Base-by-base conservation (phyloP, 1,140 invertebrate species). In the Scaptomyza graminum region DNA sequence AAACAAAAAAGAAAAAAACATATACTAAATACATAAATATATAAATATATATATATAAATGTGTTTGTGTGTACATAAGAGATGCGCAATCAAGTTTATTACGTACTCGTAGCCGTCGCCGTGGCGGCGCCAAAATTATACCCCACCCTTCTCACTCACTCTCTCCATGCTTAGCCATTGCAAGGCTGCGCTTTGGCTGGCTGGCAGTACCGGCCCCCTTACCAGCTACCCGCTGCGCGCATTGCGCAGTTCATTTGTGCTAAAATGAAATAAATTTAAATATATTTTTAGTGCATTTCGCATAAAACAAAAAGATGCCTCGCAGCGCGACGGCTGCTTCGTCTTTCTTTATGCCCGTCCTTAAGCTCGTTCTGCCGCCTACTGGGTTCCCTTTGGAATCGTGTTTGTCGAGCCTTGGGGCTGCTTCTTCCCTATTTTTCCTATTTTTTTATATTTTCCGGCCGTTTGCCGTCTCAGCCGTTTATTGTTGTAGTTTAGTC, bases 251-350 rank as follows among this genome's bases (percentile, higher is more conserved):
- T 88, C 83, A 88, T 88, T 88, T 88, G 83, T 74, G 78, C 59
- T 65, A 82, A 75, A 85, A 88, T 83, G 79, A 88, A 88, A 88
- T 88, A 88, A 88, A 88, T 88, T 88, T 88, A 88, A 88, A 88
- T 88, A 88, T 88, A 83, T 88, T 87, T 88, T 88, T 88, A 88
- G 83, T 88, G 84, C 83, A 88, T 88, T 88, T 88, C 76, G 72
- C 83, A 88, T 88, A 88, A 87, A 88, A 88, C 83, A 88, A 88
- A 88, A 79, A 83, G 79, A 87, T 87, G 82, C 81, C 81, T 84
- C 57, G 77, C 82, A 78, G 79, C 8, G 31, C 28, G 16, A 22
- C 49, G 59, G 77, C 72, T 52, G 44, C 47, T 1, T 43, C 22
- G 18, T 57, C 47, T 46, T 54, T 64, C 52, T 39, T 22, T 15